phyloP scores from a whole-genome alignment of 2,888 invertebrate species.

The Cancer borealis region DNA sequence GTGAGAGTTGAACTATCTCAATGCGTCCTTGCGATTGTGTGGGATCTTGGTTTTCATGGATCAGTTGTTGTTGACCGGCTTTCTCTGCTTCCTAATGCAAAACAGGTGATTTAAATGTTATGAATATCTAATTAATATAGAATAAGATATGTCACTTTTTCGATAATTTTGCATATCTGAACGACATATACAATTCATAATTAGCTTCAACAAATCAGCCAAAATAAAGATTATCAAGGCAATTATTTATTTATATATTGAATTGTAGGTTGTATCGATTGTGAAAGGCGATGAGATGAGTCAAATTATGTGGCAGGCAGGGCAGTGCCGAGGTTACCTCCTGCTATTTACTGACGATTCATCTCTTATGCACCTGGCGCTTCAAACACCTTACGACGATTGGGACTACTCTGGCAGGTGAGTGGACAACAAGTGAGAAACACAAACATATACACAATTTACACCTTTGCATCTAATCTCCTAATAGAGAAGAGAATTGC shows the following conservation, averaged over 20 bases:
- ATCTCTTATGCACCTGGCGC: background rate
- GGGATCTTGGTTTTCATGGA: constrained; percentile 9
- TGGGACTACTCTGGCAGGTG: background rate
- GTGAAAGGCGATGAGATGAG: background rate
- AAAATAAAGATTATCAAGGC: too few species aligned
- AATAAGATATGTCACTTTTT: too few species aligned
- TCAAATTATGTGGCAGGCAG: background rate
- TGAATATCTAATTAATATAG: too few species aligned
- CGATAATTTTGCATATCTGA: background rate
- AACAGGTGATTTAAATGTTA: background rate
- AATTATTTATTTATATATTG: background rate
- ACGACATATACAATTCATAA: background rate
- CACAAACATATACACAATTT: too few species aligned
- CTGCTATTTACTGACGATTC: background rate
- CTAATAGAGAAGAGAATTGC: too few species aligned
- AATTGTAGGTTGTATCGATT: background rate
- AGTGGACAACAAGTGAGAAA: background rate
- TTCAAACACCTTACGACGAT: background rate
- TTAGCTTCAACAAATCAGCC: too few species aligned
- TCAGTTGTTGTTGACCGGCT: background rate
- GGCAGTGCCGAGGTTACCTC: background rate
- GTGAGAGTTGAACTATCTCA: background rate
- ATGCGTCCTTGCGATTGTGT: background rate
- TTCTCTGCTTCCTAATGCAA: background rate
- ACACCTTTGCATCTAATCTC: too few species aligned